Percentiles rank a stretch among this genome's conserved stretches.
phyloP scores from a whole-genome alignment of 2,888 invertebrate species.

The Cheilosia urbana region DNA sequence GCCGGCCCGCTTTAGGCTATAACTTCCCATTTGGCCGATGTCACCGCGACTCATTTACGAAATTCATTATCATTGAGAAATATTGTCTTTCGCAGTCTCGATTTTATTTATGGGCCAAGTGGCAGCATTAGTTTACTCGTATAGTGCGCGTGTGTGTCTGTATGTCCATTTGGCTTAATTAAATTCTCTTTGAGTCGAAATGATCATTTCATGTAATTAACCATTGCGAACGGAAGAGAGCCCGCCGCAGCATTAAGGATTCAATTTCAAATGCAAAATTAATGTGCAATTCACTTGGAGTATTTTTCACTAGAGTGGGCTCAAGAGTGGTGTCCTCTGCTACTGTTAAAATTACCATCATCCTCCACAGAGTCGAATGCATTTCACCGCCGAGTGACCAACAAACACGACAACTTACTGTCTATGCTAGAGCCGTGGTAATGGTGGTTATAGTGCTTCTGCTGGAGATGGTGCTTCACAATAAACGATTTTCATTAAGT shows the following conservation, averaged over 20 bases:
- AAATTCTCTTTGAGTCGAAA: constrained; percentile 67
- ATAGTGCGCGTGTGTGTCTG: neutral
- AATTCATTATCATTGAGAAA: constrained; percentile 75
- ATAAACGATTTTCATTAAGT: constrained; percentile 74
- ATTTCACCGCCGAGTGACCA: neutral
- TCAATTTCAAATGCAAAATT: constrained; percentile 74
- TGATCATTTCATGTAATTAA: constrained; percentile 65
- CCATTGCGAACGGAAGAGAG: constrained; percentile 43
- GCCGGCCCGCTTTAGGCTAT: constrained; percentile 43
- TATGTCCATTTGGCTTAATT: constrained; percentile 64
- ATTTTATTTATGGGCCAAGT: constrained; percentile 71
- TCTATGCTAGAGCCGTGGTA: constrained; percentile 36
- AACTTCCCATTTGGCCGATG: constrained; percentile 73
- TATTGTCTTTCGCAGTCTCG: constrained; percentile 69
- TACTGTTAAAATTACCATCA: constrained; percentile 67
- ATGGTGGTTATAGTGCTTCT: neutral
- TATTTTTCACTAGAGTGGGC: constrained; percentile 57
- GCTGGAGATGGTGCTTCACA: constrained; percentile 23
- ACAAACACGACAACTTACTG: constrained; percentile 59
- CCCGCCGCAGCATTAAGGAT: constrained; percentile 58
- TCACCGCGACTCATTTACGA: constrained; percentile 73
- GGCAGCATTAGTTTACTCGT: constrained; percentile 41
- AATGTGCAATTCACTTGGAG: constrained; percentile 63
- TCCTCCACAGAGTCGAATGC: constrained; percentile 25
- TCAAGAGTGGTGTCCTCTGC: constrained; percentile 23